Evolutionary conservation across 2,888 invertebrate species (phyloP).

Genomic region (Eilema griseolum): DNA sequence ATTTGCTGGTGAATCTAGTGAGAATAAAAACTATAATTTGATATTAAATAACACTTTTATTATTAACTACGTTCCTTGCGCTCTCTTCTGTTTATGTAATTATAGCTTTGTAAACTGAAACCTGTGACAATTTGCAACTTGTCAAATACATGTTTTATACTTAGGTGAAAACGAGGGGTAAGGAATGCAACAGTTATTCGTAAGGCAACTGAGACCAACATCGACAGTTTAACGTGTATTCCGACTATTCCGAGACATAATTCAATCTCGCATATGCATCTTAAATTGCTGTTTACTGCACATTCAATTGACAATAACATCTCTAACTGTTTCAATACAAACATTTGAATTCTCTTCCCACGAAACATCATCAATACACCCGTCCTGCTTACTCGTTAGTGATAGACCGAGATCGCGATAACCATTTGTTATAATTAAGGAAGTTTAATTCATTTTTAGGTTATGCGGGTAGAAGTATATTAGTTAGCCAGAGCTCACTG

Average conservation of each 20-base stretch:
- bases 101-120: no score
- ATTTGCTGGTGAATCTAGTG: no score
- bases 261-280: slow-evolving; percentile 15
- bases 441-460: slow-evolving; percentile 50
- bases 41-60: no score
- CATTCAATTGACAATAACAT: slow-evolving; percentile 44
- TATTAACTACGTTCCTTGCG: no score
- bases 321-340: slow-evolving; percentile 37
- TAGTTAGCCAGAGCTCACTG: slow-evolving; percentile 29
- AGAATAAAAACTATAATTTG: no score
- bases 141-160: no score
- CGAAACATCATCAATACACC: slow-evolving; percentile 34
- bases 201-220: not conserved
- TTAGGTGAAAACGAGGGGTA: no score
- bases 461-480: slow-evolving; percentile 48
- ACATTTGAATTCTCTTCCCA: slow-evolving; percentile 46
- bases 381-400: slow-evolving; percentile 29
- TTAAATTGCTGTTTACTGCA: slow-evolving; percentile 23
- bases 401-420: slow-evolving; percentile 30
- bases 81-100: no score
- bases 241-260: not conserved
- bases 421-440: slow-evolving; percentile 52
- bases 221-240: not conserved
- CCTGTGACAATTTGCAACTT: no score
- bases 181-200: no score